phyloP scores from a whole-genome alignment of 2,113 vertebrate genomes.

The Reinhardtius hippoglossoides region DNA sequence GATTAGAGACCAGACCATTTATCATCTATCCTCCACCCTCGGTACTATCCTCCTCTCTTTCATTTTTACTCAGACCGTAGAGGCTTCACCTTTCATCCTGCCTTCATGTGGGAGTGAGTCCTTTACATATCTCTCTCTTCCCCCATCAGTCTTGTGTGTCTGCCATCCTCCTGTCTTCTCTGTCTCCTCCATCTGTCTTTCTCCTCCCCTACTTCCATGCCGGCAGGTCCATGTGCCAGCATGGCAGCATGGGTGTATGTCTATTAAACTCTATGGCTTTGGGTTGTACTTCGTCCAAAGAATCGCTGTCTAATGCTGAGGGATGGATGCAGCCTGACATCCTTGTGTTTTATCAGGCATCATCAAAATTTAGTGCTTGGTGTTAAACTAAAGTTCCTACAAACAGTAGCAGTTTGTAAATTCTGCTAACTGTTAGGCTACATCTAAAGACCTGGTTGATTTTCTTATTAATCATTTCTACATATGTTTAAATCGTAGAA shows the following conservation, averaged over 20 bases:
- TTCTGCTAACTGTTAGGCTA: no score
- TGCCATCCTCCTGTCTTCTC: slow-evolving; percentile 52
- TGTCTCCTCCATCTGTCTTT: slow-evolving; percentile 65
- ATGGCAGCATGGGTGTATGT: slow-evolving; percentile 39
- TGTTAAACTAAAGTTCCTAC: no score
- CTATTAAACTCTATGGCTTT: slow-evolving; percentile 24
- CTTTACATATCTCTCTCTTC: neutral
- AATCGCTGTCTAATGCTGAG: neutral
- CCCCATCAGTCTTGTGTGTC: slow-evolving; percentile 17
- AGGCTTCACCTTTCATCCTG: slow-evolving; percentile 28
- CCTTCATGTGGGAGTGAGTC: slow-evolving; percentile 41
- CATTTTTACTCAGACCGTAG: slow-evolving; percentile 29
- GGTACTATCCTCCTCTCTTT: slow-evolving; percentile 25
- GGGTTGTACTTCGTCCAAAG: neutral
- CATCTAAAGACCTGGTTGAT: no score
- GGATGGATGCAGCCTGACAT: neutral
- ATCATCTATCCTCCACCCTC: slow-evolving; percentile 49
- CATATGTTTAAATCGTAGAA: no score
- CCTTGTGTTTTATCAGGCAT: no score
- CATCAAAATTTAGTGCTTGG: no score
- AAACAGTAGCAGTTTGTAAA: no score
- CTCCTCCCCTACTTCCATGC: slow-evolving; percentile 39
- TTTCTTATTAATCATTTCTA: no score
- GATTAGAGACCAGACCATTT: slow-evolving; percentile 64
- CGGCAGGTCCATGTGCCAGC: slow-evolving; percentile 46